Percentiles rank a stretch among this genome's conserved stretches.
phyloP scores from a whole-genome alignment of 1,140 invertebrate genomes.

The Hycleus phaleratus region DNA sequence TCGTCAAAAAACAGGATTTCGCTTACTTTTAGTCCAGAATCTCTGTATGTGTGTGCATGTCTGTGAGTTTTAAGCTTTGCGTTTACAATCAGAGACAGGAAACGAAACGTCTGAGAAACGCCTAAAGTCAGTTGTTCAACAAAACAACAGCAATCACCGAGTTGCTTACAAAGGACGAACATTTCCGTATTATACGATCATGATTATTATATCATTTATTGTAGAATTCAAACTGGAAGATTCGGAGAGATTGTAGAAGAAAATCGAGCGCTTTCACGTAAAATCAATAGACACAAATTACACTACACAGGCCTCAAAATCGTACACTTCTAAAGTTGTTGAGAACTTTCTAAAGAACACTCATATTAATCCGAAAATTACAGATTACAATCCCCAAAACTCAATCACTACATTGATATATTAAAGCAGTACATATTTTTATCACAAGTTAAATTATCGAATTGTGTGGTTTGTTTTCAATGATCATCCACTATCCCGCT shows the following conservation, averaged over 20 bases:
- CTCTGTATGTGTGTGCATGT: no score
- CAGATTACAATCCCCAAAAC: neutral
- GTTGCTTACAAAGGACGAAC: conserved; percentile 23
- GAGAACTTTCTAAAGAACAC: conserved; percentile 1
- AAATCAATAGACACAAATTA: neutral
- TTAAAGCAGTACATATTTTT: no score
- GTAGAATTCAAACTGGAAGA: neutral
- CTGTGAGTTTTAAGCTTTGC: no score
- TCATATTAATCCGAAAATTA: neutral
- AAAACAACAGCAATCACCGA: conserved; percentile 17
- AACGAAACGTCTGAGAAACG: conserved; percentile 3
- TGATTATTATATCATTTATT: conserved; percentile 16
- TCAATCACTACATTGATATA: no score
- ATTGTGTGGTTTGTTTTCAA: no score
- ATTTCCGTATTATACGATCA: conserved; percentile 22
- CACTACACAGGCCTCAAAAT: neutral
- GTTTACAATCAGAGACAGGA: no score
- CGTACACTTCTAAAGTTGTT: conserved; percentile 6
- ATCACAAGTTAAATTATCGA: no score
- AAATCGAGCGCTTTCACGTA: neutral
- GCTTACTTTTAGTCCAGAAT: no score
- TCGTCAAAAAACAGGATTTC: no score
- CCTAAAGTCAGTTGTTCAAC: conserved; percentile 16
- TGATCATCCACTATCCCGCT: no score
- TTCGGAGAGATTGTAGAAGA: neutral